A percentile compares a stretch with the other conserved stretches of the same genome.
These are phyloP conservation scores for Glyphotaelius pellucidus DNA, from an alignment of 2,888 invertebrate species.

Conservation along the genomic window DNA sequence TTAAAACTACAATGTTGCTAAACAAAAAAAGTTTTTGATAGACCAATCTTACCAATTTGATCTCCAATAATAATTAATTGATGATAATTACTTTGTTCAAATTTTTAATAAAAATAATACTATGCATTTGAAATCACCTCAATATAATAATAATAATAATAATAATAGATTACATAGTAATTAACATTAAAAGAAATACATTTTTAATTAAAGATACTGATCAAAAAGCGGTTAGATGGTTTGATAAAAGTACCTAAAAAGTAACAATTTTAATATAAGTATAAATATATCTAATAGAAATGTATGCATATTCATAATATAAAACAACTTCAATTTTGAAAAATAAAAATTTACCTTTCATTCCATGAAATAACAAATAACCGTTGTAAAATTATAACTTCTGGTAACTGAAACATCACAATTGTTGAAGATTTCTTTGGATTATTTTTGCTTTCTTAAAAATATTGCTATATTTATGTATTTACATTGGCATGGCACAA, in stretches of 20 bases:
- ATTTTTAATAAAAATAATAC: not conserved
- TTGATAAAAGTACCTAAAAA: slow-evolving; percentile 11
- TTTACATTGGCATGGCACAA: slow-evolving; percentile 20
- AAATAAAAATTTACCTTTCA: slow-evolving; percentile 20
- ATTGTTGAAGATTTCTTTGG: slow-evolving; percentile 29
- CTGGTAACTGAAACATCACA: slow-evolving; percentile 39
- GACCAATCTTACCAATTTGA: not conserved
- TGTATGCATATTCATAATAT: not conserved
- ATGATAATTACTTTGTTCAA: not conserved
- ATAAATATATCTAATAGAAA: not conserved
- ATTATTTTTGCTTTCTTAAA: not conserved
- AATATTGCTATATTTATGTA: slow-evolving; percentile 26
- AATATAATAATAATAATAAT: not conserved
- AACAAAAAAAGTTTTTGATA: not conserved
- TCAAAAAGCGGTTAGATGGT: not conserved
- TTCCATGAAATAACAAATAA: slow-evolving; percentile 40
- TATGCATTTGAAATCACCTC: not conserved
- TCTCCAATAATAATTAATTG: not conserved
- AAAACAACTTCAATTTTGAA: slow-evolving; percentile 10
- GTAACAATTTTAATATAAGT: not conserved
- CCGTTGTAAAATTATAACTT: slow-evolving; percentile 18
- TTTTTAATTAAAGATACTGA: not conserved
- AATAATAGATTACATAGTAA: not conserved
- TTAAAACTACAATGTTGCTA: not conserved
- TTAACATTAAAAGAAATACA: slow-evolving; percentile 4